These are phyloP conservation scores for Lipophrys pholis DNA, from an alignment of 2,113 vertebrate species.

Conservation along the genomic window DNA sequence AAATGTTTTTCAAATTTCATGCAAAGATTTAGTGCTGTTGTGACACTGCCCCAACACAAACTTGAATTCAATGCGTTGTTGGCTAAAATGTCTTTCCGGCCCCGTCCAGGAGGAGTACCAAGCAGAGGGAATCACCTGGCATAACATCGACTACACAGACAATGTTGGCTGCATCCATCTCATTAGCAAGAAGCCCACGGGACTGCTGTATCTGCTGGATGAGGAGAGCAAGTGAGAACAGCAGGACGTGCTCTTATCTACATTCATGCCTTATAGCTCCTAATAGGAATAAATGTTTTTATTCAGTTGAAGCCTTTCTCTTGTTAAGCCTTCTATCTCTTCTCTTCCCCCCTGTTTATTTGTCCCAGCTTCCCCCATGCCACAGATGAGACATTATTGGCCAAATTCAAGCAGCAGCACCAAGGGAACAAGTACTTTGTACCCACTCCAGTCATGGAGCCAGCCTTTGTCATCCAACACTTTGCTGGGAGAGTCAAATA, in stretches of 20 bases:
- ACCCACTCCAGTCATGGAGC: conserved; percentile 94
- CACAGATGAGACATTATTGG: conserved; percentile 93
- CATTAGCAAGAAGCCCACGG: conserved; percentile 98
- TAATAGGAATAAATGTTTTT: neutral
- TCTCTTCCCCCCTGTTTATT: neutral
- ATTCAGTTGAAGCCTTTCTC: neutral
- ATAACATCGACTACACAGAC: conserved; percentile 98
- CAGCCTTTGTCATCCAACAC: conserved; percentile 96
- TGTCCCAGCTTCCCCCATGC: conserved; percentile 92
- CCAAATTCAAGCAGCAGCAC: conserved; percentile 98
- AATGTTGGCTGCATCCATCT: conserved; percentile 98
- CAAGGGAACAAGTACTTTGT: conserved; percentile 95
- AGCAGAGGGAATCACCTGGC: conserved; percentile 96
- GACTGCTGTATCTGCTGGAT: conserved; percentile 95
- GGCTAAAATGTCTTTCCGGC: neutral
- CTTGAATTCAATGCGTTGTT: neutral
- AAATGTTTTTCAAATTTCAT: too few species aligned
- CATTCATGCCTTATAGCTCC: neutral
- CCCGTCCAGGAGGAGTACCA: conserved; percentile 93
- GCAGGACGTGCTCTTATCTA: neutral
- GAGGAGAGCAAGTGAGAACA: conserved; percentile 97
- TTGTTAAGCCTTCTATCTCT: neutral
- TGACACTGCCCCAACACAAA: too few species aligned
- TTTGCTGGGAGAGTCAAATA: conserved; percentile 98
- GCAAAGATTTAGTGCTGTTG: too few species aligned